Conservation (phyloP, 1,140 invertebrate genomes). For the Drosophila subobscura region DNA sequence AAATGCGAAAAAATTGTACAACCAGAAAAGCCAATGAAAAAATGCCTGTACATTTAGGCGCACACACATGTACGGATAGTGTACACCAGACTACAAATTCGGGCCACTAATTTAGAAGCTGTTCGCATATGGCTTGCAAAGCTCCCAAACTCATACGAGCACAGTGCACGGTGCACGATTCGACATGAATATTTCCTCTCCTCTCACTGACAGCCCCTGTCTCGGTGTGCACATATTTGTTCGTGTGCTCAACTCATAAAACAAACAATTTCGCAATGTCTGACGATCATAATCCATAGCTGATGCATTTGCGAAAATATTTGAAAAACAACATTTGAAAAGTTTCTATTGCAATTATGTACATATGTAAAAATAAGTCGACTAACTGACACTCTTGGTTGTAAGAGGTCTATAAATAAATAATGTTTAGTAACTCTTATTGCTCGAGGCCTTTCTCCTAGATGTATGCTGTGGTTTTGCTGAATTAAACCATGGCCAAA, state of each 20-base stretch:
- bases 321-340: constrained; percentile 7
- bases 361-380: neutral
- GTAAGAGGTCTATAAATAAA: neutral
- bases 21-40: constrained; percentile 28
- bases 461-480: neutral
- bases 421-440: no score
- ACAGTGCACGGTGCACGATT: constrained; percentile 1
- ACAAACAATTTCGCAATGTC: constrained; percentile 48
- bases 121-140: constrained; percentile 39
- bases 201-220: no score
- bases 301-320: constrained; percentile 38
- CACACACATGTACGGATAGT: constrained; percentile 16
- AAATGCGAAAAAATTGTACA: constrained; percentile 67
- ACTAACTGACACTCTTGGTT: constrained; percentile 5
- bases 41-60: neutral
- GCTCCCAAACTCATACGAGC: constrained; percentile 8
- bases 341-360: no score
- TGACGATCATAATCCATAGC: constrained; percentile 44
- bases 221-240: constrained; percentile 14
- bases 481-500: no score
- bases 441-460: no score
- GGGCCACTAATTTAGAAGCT: constrained; percentile 25
- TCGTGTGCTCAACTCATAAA: constrained; percentile 43
- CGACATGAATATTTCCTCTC: constrained; percentile 10
- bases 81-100: constrained; percentile 42